Evolutionary conservation across 2,797 vertebrate genomes (phyloP), one percentile per base, ranked within the genome.

Genomic region (Jordanella pulchra): DNA sequence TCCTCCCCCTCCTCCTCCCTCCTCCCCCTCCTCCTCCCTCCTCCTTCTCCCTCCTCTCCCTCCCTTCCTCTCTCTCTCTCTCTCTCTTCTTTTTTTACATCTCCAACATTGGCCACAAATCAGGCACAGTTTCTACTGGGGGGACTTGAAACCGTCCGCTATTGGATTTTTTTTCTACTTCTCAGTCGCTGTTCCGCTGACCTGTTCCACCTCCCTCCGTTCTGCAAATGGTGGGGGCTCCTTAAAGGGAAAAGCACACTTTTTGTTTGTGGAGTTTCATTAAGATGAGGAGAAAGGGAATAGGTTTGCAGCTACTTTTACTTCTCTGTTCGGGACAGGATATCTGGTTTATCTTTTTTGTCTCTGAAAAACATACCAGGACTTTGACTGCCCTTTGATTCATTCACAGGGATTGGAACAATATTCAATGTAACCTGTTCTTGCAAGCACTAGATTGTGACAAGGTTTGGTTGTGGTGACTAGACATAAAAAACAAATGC

Each of bases 51-150:
- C 53, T 51, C 17, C 71, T 45, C 71, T 47, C 65, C 25, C 35
- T 55, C 47, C 54, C 61, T 73, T 45, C 55, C 55, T 56, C 42
- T 56, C 47, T 51, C 28, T 32, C 65, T 54, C 4, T 60, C 23
- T 81, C 67, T 73, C 68, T 76, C 82, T 67, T 67, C 92, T 93
- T 94, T 94, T 95, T 95, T 94, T 93, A 94, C 92, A 93, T 96
- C 94, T 95, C 94, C 89, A 95, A 95, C 95, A 95, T 95, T 95
- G 94, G 94, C 94, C 94, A 94, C 95, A 95, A 95, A 94, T 95
- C 94, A 95, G 95, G 93, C 94, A 95, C 95, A 95, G 93, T 95
- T 94, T 96, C 95, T 95, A 93, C 93, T 93, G 95, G 96, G 95
- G 96, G 93, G 93, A 94, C 96, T 96, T 96, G 96, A 96, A 96